A percentile compares a stretch with the other conserved stretches of the same genome.
Conservation (phyloP, 1,140 invertebrate species). For the Apocrypta bakeri region DNA sequence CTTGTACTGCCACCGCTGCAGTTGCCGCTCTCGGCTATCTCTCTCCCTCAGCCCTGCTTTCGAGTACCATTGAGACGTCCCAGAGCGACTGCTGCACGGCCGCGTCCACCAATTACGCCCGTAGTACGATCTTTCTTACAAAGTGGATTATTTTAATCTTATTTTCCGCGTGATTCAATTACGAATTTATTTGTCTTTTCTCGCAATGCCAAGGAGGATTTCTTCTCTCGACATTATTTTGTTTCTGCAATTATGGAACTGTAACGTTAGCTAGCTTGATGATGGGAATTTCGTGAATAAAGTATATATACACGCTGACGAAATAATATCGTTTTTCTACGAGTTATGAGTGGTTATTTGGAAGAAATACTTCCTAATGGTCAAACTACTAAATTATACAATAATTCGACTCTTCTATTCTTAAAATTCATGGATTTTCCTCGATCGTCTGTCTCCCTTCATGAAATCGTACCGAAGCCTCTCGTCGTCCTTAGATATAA, state of each 20-base stretch:
- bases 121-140: background rate
- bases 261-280: background rate
- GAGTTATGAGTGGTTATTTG: background rate
- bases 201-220: background rate
- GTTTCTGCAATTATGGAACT: background rate
- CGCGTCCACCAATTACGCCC: slow-evolving; percentile 15
- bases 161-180: background rate
- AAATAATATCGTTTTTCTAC: background rate
- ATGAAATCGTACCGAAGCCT: background rate
- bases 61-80: slow-evolving; percentile 9
- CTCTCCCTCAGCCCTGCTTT: background rate
- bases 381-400: no score
- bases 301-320: background rate
- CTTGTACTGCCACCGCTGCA: background rate
- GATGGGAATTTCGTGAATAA: background rate
- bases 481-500: background rate
- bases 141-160: slow-evolving; percentile 6
- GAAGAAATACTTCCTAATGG: no score
- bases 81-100: background rate
- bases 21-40: background rate
- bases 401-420: background rate
- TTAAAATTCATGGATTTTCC: background rate
- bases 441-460: background rate
- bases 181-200: background rate
- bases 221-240: background rate